Percentiles rank a stretch among this genome's conserved stretches.
Conservation (phyloP, 2,113 vertebrate species). For the Mohoua ochrocephala region DNA sequence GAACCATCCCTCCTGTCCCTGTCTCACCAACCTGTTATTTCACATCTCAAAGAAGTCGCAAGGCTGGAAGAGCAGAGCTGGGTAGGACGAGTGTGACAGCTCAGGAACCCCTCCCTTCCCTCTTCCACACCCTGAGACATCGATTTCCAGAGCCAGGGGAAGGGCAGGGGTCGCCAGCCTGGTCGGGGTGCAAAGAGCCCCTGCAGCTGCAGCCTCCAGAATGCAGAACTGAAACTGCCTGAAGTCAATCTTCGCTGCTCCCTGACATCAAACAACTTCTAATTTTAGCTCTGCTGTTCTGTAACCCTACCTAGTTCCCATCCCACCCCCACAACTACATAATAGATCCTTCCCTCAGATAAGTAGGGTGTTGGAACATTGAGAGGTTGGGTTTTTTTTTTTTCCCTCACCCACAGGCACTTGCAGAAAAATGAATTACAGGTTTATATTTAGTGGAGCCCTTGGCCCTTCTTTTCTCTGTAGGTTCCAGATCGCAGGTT, state of each 20-base stretch:
- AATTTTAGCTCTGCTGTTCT: slow-evolving; percentile 55
- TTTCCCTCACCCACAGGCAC: slow-evolving; percentile 39
- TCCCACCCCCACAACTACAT: slow-evolving; percentile 48
- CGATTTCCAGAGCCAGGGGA: background rate
- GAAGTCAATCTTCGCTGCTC: background rate
- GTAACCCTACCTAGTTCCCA: slow-evolving; percentile 52
- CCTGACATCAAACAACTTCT: slow-evolving; percentile 37
- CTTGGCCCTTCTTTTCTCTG: slow-evolving; percentile 12
- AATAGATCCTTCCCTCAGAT: slow-evolving; percentile 55
- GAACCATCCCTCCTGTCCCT: background rate
- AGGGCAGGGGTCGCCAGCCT: background rate
- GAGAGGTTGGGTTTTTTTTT: background rate
- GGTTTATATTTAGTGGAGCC: slow-evolving; percentile 56
- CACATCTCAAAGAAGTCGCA: fast-evolving
- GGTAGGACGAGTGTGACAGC: fast-evolving
- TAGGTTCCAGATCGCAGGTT: background rate
- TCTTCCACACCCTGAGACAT: fast-evolving
- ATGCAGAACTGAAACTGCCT: background rate
- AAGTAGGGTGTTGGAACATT: slow-evolving; percentile 53
- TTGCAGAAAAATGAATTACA: slow-evolving; percentile 43
- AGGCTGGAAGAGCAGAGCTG: background rate
- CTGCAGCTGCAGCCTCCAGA: background rate
- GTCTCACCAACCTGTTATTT: background rate
- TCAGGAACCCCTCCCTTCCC: background rate
- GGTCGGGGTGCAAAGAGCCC: background rate